These are phyloP conservation scores for Cyanoliseus patagonus DNA, from an alignment of 2,113 vertebrate species.

Conservation along the genomic window DNA sequence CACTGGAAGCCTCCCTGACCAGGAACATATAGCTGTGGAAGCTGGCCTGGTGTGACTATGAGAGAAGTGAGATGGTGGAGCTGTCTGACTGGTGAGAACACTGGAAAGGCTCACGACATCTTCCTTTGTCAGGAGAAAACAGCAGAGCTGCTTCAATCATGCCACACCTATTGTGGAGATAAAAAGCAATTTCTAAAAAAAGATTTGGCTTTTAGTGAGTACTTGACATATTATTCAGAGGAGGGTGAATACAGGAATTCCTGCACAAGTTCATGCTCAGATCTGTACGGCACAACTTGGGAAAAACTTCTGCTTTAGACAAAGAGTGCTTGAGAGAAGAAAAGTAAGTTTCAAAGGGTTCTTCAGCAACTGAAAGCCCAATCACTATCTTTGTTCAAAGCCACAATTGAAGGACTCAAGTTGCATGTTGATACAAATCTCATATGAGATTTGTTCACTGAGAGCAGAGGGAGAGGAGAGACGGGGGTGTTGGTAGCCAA, in stretches of 20 bases:
- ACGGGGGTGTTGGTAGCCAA: not conserved
- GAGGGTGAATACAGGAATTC: not conserved
- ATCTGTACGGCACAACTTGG: not conserved
- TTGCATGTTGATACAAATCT: not conserved
- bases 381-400: constrained; percentile 49
- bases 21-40: accelerated
- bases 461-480: not conserved
- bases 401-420: not conserved
- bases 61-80: not conserved
- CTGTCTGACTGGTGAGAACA: not conserved
- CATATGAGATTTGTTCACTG: not conserved
- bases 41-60: not conserved
- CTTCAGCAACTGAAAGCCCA: not conserved
- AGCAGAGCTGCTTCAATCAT: constrained; percentile 7
- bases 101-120: not conserved
- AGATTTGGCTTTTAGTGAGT: not conserved
- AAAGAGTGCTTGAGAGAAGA: not conserved
- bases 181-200: constrained; percentile 27
- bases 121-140: not conserved
- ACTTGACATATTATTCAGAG: not conserved
- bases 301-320: not conserved
- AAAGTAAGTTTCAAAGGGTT: not conserved
- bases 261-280: not conserved
- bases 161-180: not conserved
- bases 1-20: not conserved